Conservation (phyloP, 2,797 vertebrate genomes). For the Tokudaia tokunoshimensis region DNA sequence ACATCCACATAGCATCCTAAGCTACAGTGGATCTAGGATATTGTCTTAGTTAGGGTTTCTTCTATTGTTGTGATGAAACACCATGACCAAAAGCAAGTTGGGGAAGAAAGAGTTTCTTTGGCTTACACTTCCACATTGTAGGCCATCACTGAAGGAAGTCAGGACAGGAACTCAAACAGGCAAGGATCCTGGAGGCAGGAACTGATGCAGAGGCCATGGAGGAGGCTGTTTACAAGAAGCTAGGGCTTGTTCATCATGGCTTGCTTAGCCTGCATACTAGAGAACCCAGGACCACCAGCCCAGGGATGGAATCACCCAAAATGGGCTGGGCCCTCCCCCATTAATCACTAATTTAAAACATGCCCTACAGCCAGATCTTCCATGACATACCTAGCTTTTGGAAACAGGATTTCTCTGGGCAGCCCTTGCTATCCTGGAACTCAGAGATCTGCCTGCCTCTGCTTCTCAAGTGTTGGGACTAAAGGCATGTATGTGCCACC, state of each 20-base stretch:
- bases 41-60: neutral
- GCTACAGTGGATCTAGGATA: neutral
- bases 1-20: neutral
- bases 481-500: neutral
- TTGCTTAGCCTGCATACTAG: neutral
- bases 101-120: neutral
- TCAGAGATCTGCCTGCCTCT: neutral
- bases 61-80: neutral
- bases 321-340: neutral
- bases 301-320: neutral
- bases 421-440: neutral
- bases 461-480: neutral
- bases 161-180: neutral
- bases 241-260: neutral
- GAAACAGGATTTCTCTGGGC: neutral
- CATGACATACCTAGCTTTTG: neutral
- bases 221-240: neutral
- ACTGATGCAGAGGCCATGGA: neutral
- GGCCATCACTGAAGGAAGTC: too few relatives aligned
- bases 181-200: neutral
- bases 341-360: neutral
- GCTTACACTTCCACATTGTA: neutral
- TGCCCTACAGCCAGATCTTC: neutral
- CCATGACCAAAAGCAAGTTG: neutral
- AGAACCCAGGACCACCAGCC: neutral